phyloP scores from a whole-genome alignment of 92 coral and sea anemone species.

The Porites divaricata region DNA sequence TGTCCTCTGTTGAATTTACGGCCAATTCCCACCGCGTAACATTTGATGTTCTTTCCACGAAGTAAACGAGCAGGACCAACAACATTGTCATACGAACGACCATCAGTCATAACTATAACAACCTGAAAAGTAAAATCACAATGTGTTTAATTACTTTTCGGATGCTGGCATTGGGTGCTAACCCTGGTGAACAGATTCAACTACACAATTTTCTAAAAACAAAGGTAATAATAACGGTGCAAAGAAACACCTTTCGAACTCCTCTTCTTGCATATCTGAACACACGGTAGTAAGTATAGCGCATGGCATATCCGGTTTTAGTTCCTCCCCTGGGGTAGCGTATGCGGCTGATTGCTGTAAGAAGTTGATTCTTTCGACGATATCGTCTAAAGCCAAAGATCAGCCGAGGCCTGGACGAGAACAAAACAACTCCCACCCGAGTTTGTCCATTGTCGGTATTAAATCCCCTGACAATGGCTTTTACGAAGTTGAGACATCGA shows the following conservation, averaged over 20 bases:
- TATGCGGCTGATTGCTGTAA: conserved; percentile 41
- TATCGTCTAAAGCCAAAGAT: conserved; percentile 52
- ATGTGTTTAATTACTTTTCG: background rate
- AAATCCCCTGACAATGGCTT: conserved; percentile 65
- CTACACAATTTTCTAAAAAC: background rate
- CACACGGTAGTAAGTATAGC: conserved; percentile 32
- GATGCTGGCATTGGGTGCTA: conserved; percentile 1
- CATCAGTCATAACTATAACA: conserved; percentile 74
- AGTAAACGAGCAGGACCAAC: conserved; percentile 48
- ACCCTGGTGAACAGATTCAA: background rate
- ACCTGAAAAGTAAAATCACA: conserved; percentile 29
- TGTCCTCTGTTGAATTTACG: conserved; percentile 34
- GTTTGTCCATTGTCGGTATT: conserved; percentile 46
- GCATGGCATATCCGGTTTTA: conserved; percentile 63
- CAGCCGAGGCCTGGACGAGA: conserved; percentile 38
- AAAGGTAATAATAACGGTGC: too few relatives aligned
- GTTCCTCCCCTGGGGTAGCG: conserved; percentile 66
- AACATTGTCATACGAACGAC: conserved; percentile 59
- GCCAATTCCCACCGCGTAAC: conserved; percentile 79
- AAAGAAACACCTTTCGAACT: conserved; percentile 53
- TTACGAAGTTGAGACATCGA: conserved; percentile 71
- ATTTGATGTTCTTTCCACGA: conserved; percentile 54
- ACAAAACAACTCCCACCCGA: conserved; percentile 35
- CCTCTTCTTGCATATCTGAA: conserved; percentile 56
- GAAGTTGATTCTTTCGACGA: conserved; percentile 24